Evolutionary conservation across 2,888 invertebrate genomes (phyloP).

Genomic region (Aleiodes testaceus): DNA sequence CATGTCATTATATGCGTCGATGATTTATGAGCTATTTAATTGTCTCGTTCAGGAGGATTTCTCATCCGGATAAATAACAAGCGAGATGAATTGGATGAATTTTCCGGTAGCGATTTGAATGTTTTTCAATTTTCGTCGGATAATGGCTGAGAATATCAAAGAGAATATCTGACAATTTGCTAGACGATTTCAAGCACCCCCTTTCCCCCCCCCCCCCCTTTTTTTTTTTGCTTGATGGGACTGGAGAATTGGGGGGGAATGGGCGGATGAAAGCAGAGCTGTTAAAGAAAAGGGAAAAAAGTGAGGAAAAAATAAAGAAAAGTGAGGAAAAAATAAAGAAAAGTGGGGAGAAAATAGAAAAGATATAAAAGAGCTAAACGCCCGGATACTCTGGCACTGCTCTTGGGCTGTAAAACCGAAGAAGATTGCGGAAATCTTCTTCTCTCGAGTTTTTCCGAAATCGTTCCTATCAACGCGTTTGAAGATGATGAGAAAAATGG

Average conservation of each 20-base stretch:
- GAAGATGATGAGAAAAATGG: constrained; percentile 25
- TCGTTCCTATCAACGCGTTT: constrained; percentile 21
- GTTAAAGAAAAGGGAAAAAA: not conserved
- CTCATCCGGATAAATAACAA: not conserved
- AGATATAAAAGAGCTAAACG: constrained; percentile 36
- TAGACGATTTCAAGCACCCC: not conserved
- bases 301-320: not conserved
- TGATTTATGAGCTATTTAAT: constrained; percentile 40
- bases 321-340: not conserved
- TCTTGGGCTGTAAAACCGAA: constrained; percentile 39
- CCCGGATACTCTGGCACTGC: constrained; percentile 39
- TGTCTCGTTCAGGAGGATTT: not conserved
- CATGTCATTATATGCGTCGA: constrained; percentile 25
- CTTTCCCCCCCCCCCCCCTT: not conserved
- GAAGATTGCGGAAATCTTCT: constrained; percentile 44
- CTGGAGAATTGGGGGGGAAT: not conserved
- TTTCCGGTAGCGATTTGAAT: not conserved
- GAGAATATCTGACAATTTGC: constrained; percentile 14
- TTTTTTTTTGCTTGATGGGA: not conserved
- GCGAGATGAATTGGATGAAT: constrained; percentile 2
- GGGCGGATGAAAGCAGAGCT: not conserved
- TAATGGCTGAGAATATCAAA: constrained; percentile 17
- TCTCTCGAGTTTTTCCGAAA: constrained; percentile 29
- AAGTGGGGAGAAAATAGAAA: not conserved
- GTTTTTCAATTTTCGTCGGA: constrained; percentile 18